Percentiles rank a stretch among this genome's conserved stretches.
Evolutionary conservation across 2,888 invertebrate genomes (phyloP).

Genomic region (Idaea aversata): DNA sequence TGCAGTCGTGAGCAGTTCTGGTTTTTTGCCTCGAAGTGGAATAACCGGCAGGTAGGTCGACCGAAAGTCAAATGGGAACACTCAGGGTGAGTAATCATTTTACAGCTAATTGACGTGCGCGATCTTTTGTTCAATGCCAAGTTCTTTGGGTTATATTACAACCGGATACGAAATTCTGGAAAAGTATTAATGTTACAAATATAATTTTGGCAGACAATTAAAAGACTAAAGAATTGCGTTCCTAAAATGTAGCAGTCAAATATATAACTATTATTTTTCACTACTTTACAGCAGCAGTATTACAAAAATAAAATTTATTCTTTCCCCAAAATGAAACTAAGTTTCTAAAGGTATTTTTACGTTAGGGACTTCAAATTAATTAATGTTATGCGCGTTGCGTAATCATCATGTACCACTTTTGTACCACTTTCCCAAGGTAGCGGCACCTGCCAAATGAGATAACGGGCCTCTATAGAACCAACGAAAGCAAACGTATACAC

Average conservation of each 20-base stretch:
- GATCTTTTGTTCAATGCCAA: slow-evolving; percentile 36
- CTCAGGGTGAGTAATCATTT: slow-evolving; percentile 54
- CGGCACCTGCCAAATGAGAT: slow-evolving; percentile 77
- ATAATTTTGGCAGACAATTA: background rate
- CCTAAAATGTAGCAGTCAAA: background rate
- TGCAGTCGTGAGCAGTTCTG: slow-evolving; percentile 55
- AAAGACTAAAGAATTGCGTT: background rate
- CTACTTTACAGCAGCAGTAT: background rate
- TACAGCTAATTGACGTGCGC: slow-evolving; percentile 42
- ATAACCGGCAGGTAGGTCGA: slow-evolving; percentile 72
- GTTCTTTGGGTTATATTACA: slow-evolving; percentile 8
- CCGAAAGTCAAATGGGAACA: slow-evolving; percentile 64
- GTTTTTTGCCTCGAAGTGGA: slow-evolving; percentile 56
- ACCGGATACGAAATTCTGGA: background rate
- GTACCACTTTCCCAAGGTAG: slow-evolving; percentile 72
- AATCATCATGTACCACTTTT: slow-evolving; percentile 59
- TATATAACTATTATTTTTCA: background rate
- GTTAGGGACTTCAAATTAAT: background rate
- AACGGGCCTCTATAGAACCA: slow-evolving; percentile 65
- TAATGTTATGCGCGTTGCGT: slow-evolving; percentile 43
- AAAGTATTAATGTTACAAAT: background rate
- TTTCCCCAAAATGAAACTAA: background rate
- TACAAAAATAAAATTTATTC: background rate
- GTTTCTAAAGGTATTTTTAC: background rate
- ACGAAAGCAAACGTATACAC: slow-evolving; percentile 76